These are phyloP conservation scores for Hemibagrus guttatus DNA, from an alignment of 2,797 vertebrate species.

Conservation along the genomic window DNA sequence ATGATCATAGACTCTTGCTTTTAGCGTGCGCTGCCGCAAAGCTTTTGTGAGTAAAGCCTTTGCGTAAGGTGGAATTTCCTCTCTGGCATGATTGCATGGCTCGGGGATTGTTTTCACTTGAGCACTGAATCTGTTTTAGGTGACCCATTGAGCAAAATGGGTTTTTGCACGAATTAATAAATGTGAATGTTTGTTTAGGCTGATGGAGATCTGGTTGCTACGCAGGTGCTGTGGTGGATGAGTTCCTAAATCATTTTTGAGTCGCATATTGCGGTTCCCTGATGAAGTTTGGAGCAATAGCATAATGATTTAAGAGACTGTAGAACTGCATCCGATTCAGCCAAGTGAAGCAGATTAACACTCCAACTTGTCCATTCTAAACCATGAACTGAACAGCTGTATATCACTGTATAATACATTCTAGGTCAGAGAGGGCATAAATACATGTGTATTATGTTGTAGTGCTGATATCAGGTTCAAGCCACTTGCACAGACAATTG, in stretches of 20 bases:
- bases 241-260: conserved; percentile 38
- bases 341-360: conserved; percentile 23
- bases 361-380: not conserved
- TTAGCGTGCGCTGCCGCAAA: conserved; percentile 29
- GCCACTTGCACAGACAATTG: not conserved
- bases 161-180: conserved; percentile 11
- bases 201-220: conserved; percentile 9
- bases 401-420: not conserved
- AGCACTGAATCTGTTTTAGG: conserved; percentile 3
- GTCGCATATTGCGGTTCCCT: conserved; percentile 32
- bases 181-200: conserved; percentile 23
- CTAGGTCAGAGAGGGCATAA: not conserved
- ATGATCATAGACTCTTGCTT: conserved; percentile 25
- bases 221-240: conserved; percentile 6
- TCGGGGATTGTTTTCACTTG: conserved; percentile 3
- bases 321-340: not conserved
- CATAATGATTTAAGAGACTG: conserved; percentile 43
- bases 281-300: conserved; percentile 48
- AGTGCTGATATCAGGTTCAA: not conserved
- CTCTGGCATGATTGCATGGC: conserved; percentile 15
- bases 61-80: conserved; percentile 32
- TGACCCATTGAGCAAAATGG: conserved; percentile 20
- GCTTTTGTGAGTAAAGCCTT: conserved; percentile 40
- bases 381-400: not conserved
- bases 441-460: not conserved